These are phyloP conservation scores for Cynopterus sphinx DNA, from an alignment of 2,797 vertebrate species.

Conservation along the genomic window DNA sequence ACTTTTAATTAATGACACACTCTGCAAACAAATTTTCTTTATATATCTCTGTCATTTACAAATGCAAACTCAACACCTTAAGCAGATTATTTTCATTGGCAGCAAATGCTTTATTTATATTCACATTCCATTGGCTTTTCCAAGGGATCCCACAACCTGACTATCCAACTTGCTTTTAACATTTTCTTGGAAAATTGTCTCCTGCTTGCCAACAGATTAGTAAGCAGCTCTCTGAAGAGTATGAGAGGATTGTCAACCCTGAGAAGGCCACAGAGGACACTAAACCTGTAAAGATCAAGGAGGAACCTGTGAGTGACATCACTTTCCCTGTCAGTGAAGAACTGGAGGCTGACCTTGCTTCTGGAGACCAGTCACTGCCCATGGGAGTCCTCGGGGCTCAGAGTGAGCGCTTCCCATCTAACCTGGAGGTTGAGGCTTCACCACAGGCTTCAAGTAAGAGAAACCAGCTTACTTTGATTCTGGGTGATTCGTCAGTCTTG, in stretches of 20 bases:
- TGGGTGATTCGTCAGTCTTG: background rate
- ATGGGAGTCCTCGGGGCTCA: conserved; percentile 94
- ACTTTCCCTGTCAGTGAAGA: conserved; percentile 96
- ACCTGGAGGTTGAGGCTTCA: conserved; percentile 94
- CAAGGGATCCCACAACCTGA: background rate
- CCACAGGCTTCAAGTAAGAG: conserved; percentile 93
- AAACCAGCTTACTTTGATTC: background rate
- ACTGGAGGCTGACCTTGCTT: conserved; percentile 92
- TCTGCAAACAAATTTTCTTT: conserved; percentile 42
- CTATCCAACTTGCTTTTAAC: conserved; percentile 63
- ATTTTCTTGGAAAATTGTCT: conserved; percentile 60
- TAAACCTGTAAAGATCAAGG: conserved; percentile 95
- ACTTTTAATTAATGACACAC: conserved; percentile 21
- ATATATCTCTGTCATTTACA: background rate
- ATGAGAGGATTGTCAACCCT: conserved; percentile 96
- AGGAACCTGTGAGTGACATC: conserved; percentile 95
- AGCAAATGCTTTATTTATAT: background rate
- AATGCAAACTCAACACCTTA: background rate
- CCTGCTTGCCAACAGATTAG: conserved; percentile 89
- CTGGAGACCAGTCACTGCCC: conserved; percentile 94
- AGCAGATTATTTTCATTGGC: background rate
- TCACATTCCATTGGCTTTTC: conserved; percentile 11
- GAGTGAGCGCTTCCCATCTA: conserved; percentile 91
- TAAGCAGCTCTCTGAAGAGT: conserved; percentile 97
- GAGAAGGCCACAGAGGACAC: conserved; percentile 96